These are phyloP conservation scores for Neolamprologus ventralis DNA, from an alignment of 2,113 vertebrate genomes.

Conservation along the genomic window DNA sequence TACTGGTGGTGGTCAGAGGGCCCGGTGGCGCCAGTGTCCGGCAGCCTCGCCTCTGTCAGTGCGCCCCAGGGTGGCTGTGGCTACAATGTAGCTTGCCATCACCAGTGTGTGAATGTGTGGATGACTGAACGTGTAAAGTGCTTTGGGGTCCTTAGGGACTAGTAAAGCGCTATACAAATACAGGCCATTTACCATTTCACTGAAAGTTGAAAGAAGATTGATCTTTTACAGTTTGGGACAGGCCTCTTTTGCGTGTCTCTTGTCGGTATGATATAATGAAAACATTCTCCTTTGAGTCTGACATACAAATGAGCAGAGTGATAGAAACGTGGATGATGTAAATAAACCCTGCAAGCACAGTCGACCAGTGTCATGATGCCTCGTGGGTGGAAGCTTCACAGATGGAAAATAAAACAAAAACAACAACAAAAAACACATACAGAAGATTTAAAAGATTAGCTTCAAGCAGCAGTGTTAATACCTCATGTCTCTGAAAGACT, in stretches of 20 bases:
- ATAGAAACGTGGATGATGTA: not conserved
- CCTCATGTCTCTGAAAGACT: not conserved
- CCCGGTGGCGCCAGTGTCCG: too few species aligned
- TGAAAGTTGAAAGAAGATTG: not conserved
- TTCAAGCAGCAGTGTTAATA: not conserved
- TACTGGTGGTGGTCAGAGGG: too few species aligned
- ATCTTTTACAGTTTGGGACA: not conserved
- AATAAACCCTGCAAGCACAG: not conserved
- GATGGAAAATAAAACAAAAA: not conserved
- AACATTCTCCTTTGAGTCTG: not conserved
- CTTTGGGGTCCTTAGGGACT: not conserved
- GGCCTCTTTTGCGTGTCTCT: not conserved
- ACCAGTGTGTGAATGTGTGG: too few species aligned
- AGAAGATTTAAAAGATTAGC: not conserved
- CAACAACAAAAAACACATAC: not conserved
- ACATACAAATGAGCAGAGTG: not conserved
- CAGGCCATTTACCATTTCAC: not conserved
- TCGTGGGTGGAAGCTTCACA: not conserved
- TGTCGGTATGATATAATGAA: not conserved
- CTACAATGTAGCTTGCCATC: too few species aligned
- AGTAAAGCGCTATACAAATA: not conserved
- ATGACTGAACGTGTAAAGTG: not conserved
- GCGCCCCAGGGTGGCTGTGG: too few species aligned
- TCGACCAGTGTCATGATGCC: not conserved
- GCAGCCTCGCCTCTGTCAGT: too few species aligned